Evolutionary conservation across 2,888 invertebrate genomes (phyloP).

Genomic region (Leuctra nigra): DNA sequence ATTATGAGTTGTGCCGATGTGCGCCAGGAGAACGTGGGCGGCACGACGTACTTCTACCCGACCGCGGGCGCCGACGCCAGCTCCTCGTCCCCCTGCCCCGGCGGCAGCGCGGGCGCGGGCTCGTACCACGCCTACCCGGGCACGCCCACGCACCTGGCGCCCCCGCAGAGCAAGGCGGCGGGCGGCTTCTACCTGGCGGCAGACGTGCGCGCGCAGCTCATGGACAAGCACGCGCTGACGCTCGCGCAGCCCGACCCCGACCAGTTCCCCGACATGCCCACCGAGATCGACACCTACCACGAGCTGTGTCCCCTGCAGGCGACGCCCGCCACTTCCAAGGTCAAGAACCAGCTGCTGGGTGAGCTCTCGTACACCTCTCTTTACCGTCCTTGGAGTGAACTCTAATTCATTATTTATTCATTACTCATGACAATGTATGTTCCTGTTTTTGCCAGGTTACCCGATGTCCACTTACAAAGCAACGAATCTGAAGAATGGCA

Average conservation of each 20-base stretch:
- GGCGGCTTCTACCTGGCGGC: slow-evolving; percentile 79
- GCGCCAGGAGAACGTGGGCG: slow-evolving; percentile 89
- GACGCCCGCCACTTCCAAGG: slow-evolving; percentile 41
- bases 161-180: slow-evolving; percentile 27
- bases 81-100: slow-evolving; percentile 13
- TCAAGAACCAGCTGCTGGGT: slow-evolving; percentile 35
- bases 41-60: slow-evolving; percentile 90
- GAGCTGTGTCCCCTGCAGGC: slow-evolving; percentile 81
- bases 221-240: slow-evolving; percentile 65
- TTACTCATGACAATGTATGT: too few relatives aligned
- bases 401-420: not conserved
- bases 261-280: slow-evolving; percentile 69
- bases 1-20: too few relatives aligned
- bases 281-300: slow-evolving; percentile 85
- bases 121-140: slow-evolving; percentile 56
- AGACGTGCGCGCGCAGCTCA: slow-evolving; percentile 70
- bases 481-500: slow-evolving; percentile 77
- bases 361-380: not conserved
- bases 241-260: slow-evolving; percentile 67
- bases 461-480: slow-evolving; percentile 87
- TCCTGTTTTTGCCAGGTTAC: slow-evolving; percentile 49
- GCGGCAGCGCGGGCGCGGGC: slow-evolving; percentile 20
- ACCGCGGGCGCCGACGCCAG: slow-evolving; percentile 38
- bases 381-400: too few relatives aligned
- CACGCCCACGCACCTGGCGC: slow-evolving; percentile 52